These are phyloP conservation scores for Tortrix viridana DNA, from an alignment of 2,888 invertebrate species.

Conservation along the genomic window DNA sequence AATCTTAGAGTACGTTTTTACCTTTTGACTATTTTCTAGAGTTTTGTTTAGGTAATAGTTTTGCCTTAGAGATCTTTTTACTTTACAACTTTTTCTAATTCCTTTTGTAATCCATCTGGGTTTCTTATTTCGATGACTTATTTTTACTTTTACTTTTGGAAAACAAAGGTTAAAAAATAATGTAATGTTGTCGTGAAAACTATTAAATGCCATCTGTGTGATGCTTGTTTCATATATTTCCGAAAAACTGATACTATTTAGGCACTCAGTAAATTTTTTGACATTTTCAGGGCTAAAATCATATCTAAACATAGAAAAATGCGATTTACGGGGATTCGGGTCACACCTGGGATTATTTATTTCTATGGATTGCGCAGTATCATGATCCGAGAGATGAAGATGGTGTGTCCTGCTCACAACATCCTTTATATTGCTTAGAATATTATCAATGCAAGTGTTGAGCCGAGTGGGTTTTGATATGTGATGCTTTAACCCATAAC, in stretches of 20 bases:
- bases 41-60: neutral
- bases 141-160: neutral
- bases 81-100: neutral
- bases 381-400: conserved; percentile 1
- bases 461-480: neutral
- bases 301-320: neutral
- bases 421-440: neutral
- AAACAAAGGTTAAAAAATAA: neutral
- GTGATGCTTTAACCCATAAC: neutral
- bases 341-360: neutral
- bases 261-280: neutral
- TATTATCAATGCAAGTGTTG: neutral
- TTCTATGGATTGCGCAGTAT: conserved; percentile 5
- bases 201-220: neutral
- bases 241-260: neutral
- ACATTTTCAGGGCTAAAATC: neutral
- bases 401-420: neutral
- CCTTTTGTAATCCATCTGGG: no score
- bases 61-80: neutral
- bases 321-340: neutral
- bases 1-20: neutral
- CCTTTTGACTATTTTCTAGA: neutral
- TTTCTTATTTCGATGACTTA: no score
- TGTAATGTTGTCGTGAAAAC: neutral
- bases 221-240: neutral